These are phyloP conservation scores for Percopsis omiscomaycus DNA, from an alignment of 2,797 vertebrate genomes.

Conservation along the genomic window DNA sequence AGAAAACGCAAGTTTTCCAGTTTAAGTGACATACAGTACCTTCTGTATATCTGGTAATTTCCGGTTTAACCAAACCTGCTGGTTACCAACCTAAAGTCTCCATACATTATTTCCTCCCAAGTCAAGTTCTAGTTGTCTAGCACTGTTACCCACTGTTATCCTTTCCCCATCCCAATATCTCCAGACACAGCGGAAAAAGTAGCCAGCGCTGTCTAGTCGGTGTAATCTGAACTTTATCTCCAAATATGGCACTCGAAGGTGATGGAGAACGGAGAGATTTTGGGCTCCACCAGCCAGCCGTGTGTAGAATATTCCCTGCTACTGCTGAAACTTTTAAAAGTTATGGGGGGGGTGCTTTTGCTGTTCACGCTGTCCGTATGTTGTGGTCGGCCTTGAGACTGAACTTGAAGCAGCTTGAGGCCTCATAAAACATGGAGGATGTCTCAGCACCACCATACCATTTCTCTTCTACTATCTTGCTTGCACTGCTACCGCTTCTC, in stretches of 20 bases:
- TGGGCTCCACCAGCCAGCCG: constrained; percentile 28
- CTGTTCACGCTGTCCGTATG: constrained; percentile 31
- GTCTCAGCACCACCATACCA: constrained; percentile 21
- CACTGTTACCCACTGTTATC: background rate
- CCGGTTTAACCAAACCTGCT: no score
- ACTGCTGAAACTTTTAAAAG: constrained; percentile 47
- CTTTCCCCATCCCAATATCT: background rate
- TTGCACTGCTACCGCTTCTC: constrained; percentile 16
- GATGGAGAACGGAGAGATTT: constrained; percentile 31
- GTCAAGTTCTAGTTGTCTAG: no score
- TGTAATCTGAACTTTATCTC: constrained; percentile 13
- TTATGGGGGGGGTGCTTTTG: constrained; percentile 8
- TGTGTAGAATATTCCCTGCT: constrained; percentile 28
- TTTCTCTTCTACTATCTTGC: constrained; percentile 31
- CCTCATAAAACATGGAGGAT: constrained; percentile 63
- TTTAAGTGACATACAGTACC: no score
- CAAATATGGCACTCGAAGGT: background rate
- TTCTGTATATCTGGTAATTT: no score
- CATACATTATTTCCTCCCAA: no score
- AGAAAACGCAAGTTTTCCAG: no score
- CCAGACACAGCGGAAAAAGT: background rate
- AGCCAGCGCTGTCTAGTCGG: background rate
- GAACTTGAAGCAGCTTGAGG: constrained; percentile 48
- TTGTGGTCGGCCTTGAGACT: constrained; percentile 49
- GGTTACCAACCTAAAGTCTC: no score